Evolutionary conservation across 92 coral and sea anemone species (phyloP).

Genomic region (Actinernus sp.): DNA sequence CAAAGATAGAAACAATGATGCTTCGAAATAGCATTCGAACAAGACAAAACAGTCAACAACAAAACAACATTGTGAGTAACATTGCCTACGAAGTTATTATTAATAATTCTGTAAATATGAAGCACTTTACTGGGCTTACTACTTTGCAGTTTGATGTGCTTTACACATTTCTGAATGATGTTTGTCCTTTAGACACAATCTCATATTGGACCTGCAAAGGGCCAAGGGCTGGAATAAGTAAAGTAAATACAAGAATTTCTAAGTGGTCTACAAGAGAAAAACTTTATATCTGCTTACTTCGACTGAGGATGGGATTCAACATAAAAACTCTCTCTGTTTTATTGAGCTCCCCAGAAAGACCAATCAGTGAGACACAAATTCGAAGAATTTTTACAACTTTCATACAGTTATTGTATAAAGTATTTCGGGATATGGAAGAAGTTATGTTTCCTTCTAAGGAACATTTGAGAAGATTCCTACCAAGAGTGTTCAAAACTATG

Average conservation of each 20-base stretch:
- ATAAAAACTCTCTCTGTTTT: conserved; percentile 38
- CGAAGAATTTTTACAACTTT: conserved; percentile 64
- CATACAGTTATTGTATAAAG: conserved; percentile 63
- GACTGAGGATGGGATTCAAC: conserved; percentile 53
- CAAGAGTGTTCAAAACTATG: conserved; percentile 69
- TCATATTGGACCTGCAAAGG: conserved; percentile 32
- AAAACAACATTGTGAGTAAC: conserved; percentile 37
- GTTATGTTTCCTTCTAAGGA: conserved; percentile 54
- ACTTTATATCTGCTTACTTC: conserved; percentile 44
- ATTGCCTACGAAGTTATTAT: conserved; percentile 40
- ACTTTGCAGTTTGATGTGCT: conserved; percentile 66
- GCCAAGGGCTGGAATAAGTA: background rate
- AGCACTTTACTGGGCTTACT: conserved; percentile 55
- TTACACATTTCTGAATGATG: conserved; percentile 38
- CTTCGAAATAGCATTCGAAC: conserved; percentile 31
- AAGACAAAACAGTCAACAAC: conserved; percentile 20
- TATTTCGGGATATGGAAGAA: conserved; percentile 45
- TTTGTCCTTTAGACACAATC: conserved; percentile 48
- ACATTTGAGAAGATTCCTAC: conserved; percentile 34
- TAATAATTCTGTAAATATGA: conserved; percentile 36
- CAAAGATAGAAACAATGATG: conserved; percentile 63
- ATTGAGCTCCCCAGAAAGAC: conserved; percentile 49
- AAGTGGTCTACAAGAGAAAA: conserved; percentile 33
- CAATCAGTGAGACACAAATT: conserved; percentile 31
- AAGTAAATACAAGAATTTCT: conserved; percentile 5